Percentiles rank a stretch among this genome's conserved stretches.
phyloP scores from a whole-genome alignment of 2,113 vertebrate species.

The Corythoichthys intestinalis region DNA sequence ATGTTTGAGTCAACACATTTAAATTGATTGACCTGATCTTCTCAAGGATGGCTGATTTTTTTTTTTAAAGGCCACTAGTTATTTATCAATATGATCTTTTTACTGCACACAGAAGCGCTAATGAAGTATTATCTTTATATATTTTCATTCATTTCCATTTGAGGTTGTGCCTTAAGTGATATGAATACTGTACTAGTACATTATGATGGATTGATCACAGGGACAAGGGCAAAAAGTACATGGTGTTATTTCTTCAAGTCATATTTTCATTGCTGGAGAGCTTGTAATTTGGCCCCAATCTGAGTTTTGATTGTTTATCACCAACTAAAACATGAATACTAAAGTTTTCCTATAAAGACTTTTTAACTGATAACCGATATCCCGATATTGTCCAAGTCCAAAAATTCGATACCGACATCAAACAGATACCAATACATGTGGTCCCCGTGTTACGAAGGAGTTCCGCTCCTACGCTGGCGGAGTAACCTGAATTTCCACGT shows the following conservation, averaged over 20 bases:
- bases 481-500: too few relatives aligned
- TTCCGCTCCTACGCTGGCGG: too few relatives aligned
- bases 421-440: too few relatives aligned
- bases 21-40: not conserved
- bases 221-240: too few relatives aligned
- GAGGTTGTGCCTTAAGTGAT: not conserved
- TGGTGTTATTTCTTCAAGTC: too few relatives aligned
- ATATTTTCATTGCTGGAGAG: not conserved
- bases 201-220: too few relatives aligned
- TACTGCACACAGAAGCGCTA: not conserved
- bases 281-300: not conserved
- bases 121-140: not conserved
- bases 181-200: not conserved
- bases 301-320: not conserved
- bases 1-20: not conserved
- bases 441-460: too few relatives aligned
- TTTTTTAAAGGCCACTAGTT: not conserved
- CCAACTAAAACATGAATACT: not conserved
- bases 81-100: not conserved
- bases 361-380: too few relatives aligned
- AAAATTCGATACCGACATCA: too few relatives aligned
- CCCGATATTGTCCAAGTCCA: too few relatives aligned
- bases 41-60: not conserved
- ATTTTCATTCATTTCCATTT: not conserved
- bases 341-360: not conserved